phyloP scores from a whole-genome alignment of 2,888 invertebrate species.

The Tortricodes alternella region DNA sequence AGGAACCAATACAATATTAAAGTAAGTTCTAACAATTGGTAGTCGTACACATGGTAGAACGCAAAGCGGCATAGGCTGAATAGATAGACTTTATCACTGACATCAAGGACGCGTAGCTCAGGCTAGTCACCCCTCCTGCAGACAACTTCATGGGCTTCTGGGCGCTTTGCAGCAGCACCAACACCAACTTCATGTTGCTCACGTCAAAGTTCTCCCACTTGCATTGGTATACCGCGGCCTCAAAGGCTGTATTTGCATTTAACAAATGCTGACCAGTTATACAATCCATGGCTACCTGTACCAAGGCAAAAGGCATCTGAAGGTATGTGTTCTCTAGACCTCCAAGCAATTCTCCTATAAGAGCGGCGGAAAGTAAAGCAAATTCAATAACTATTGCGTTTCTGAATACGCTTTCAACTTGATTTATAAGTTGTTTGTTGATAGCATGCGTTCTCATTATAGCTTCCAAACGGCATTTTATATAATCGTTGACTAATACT shows the following conservation, averaged over 20 bases:
- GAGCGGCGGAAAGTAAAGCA: constrained; percentile 39
- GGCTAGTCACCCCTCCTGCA: constrained; percentile 54
- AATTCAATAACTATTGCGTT: constrained; percentile 50
- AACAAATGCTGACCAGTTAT: constrained; percentile 56
- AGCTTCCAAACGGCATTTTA: constrained; percentile 37
- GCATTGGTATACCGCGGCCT: constrained; percentile 54
- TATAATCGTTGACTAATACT: constrained; percentile 33
- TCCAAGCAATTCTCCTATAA: constrained; percentile 48
- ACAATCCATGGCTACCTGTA: constrained; percentile 55
- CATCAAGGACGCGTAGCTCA: constrained; percentile 55
- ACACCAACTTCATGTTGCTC: constrained; percentile 53
- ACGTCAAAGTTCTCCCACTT: constrained; percentile 63
- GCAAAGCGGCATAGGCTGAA: constrained; percentile 38
- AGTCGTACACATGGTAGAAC: constrained; percentile 53
- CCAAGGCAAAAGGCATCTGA: constrained; percentile 44
- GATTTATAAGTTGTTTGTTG: constrained; percentile 39
- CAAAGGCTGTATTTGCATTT: constrained; percentile 53
- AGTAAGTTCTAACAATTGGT: too few species aligned
- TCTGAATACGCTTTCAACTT: constrained; percentile 45
- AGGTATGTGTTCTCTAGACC: constrained; percentile 53
- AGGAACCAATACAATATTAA: too few species aligned
- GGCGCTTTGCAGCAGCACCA: constrained; percentile 53
- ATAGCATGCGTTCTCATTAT: constrained; percentile 42
- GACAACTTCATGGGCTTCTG: constrained; percentile 59
- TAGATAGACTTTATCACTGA: constrained; percentile 54